phyloP scores from a whole-genome alignment of 2,797 vertebrate species.

The Taenioides sp. region DNA sequence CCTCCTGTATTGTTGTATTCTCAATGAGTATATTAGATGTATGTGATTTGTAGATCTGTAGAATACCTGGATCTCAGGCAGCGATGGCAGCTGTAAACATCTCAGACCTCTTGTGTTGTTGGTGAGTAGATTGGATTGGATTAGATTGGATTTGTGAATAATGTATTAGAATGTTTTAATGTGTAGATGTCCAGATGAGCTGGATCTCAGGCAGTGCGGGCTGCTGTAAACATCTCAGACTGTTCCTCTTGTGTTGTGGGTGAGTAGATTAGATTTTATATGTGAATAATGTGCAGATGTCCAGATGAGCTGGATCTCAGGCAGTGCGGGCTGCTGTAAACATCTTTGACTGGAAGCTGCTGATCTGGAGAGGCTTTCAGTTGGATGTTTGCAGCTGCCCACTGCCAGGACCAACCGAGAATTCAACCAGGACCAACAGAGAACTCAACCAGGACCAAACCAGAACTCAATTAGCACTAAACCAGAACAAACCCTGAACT shows the following conservation, averaged over 20 bases:
- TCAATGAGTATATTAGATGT: too few relatives aligned
- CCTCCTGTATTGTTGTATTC: too few relatives aligned
- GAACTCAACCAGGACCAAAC: neutral
- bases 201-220: neutral
- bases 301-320: neutral
- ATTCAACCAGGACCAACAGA: neutral
- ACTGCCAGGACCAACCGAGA: neutral
- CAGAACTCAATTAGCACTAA: neutral
- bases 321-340: slow-evolving; percentile 2
- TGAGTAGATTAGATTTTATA: too few relatives aligned
- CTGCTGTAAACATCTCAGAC: slow-evolving; percentile 6
- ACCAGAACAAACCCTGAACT: neutral
- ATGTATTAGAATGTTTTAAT: too few relatives aligned
- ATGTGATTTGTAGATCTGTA: too few relatives aligned
- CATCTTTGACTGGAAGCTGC: slow-evolving; percentile 8
- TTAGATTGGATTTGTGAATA: too few relatives aligned
- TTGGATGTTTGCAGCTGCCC: slow-evolving; percentile 8
- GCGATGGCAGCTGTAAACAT: too few relatives aligned
- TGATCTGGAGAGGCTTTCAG: slow-evolving; percentile 1
- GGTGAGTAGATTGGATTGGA: too few relatives aligned
- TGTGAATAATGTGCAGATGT: too few relatives aligned
- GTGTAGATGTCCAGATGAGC: too few relatives aligned
- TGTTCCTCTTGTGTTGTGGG: neutral
- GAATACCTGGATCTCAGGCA: too few relatives aligned
- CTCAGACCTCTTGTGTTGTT: too few relatives aligned